Base-by-base conservation (phyloP, 1,140 invertebrate genomes). In the Armadillidium nasatum region DNA sequence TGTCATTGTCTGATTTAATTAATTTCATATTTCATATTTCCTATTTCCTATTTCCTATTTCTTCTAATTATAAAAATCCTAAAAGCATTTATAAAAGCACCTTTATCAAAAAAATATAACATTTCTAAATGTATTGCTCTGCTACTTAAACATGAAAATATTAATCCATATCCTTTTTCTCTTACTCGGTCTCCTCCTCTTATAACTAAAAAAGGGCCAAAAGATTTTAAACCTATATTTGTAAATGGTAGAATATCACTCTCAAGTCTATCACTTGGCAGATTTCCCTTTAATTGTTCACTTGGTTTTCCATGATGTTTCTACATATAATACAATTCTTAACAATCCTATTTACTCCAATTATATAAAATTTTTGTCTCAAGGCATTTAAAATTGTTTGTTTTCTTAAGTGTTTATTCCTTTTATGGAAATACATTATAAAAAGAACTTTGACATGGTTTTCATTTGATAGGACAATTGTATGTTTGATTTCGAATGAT, bases 91-190 rank as follows among this genome's bases (percentile, higher is more conserved):
- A 84, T 69, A 66, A 83, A 83, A 6, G 76, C 74, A 22, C 81
- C 81, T 0, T 83, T 82, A n/a, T 45, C 66, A 0, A 84, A 66
- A 68, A 66, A 60, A 10, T 78, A 54, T 0, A 78, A 74, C n/a
- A 83, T 67, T 74, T 84, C 83, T 15, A 82, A 15, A 71, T 84
- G 83, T 0, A 84, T 71, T 0, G 84, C 83, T 67, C 82, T 71
- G 7, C 68, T 82, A 2, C 78, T 76, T 7, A 79, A n/a, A 73
- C 82, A 83, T 7, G 74, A 83, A 13, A 83, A 82, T 10, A 83
- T 23, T 11, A 81, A 45, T 60, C 81, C 60, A 74, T 79, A 79
- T 44, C 75, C 23, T 70, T 76, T 84, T 44, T 74, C 79, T 66
- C 13, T 21, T 45, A 72, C 80, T 44, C 82, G 13, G 13, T 50